These are phyloP conservation scores for Pluvialis apricaria DNA, from an alignment of 2,113 vertebrate genomes.

Conservation along the genomic window DNA sequence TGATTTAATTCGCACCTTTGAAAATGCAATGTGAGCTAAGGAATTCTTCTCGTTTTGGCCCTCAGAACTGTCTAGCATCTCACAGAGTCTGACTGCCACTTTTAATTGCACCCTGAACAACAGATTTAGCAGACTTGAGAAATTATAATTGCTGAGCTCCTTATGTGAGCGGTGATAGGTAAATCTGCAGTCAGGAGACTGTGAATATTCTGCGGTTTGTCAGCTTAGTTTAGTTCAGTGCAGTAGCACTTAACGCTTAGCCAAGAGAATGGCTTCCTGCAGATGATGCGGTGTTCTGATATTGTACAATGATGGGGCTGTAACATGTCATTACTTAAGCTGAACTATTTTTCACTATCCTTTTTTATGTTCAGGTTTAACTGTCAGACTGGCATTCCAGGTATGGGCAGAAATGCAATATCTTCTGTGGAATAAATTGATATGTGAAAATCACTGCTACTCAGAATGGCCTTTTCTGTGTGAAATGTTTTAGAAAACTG, in stretches of 20 bases:
- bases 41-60: background rate
- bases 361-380: background rate
- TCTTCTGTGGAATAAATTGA: background rate
- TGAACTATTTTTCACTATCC: background rate
- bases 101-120: background rate
- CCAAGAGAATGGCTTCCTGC: background rate
- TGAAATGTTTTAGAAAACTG: background rate
- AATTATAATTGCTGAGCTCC: background rate
- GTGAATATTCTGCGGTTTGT: background rate
- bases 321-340: background rate
- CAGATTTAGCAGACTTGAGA: background rate
- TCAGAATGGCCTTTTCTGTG: background rate
- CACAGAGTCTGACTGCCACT: background rate
- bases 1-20: background rate
- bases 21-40: background rate
- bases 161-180: background rate
- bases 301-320: background rate
- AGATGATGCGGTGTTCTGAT: background rate
- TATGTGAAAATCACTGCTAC: background rate
- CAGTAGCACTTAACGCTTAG: background rate
- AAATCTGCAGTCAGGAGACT: background rate
- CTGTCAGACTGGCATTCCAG: background rate
- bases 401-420: background rate
- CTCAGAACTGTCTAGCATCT: background rate
- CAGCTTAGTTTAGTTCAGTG: background rate